Evolutionary conservation across 1,140 invertebrate species (phyloP).

Genomic region (Helicoverpa armigera): DNA sequence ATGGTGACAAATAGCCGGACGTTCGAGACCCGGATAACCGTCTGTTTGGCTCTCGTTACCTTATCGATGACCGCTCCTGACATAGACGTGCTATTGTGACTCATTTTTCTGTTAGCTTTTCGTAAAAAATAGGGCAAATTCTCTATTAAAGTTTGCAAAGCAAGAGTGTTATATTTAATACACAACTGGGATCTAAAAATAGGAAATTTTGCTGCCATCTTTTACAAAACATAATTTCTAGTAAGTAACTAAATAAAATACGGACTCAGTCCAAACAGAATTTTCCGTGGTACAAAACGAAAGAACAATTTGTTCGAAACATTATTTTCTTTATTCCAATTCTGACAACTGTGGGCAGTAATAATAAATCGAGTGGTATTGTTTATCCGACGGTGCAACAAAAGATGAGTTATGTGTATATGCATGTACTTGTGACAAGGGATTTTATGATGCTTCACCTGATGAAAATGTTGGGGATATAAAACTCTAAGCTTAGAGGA

Average conservation of each 20-base stretch:
- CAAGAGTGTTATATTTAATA: no score
- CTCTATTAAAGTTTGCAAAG: no score
- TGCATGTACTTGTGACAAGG: background rate
- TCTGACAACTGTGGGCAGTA: background rate
- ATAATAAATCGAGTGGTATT: constrained; percentile 4
- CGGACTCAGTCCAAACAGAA: background rate
- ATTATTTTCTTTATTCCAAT: background rate
- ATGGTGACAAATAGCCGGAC: constrained; percentile 33
- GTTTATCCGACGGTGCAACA: constrained; percentile 3
- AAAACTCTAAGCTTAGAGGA: background rate
- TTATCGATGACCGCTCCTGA: constrained; percentile 19
- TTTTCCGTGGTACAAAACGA: background rate
- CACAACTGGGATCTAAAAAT: no score
- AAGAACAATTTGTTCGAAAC: background rate
- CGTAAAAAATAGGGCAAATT: no score
- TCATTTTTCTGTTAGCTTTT: background rate
- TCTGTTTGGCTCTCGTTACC: constrained; percentile 9
- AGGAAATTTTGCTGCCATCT: no score
- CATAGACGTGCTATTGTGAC: background rate
- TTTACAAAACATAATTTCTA: no score
- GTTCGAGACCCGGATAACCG: constrained; percentile 18
- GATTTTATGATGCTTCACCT: constrained; percentile 1
- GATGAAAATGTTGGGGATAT: background rate
- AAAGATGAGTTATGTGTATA: background rate
- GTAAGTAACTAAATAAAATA: no score